Evolutionary conservation across 92 coral and sea anemone species (phyloP).

Genomic region (Zoanthus sociatus): DNA sequence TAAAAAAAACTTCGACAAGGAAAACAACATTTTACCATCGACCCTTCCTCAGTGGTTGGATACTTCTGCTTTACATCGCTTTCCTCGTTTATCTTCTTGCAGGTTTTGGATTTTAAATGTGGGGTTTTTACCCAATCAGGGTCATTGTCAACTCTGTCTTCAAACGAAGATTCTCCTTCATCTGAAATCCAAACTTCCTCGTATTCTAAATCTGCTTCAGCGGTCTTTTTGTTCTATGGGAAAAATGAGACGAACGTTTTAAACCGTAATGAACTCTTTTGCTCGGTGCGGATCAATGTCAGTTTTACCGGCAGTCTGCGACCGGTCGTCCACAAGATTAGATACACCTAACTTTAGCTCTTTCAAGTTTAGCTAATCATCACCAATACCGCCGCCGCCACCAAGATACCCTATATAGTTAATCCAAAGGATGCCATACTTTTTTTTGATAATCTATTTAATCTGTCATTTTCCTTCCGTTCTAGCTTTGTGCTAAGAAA

Average conservation of each 20-base stretch:
- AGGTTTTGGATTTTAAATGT: not conserved
- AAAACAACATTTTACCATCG: not conserved
- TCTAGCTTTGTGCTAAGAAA: too few relatives aligned
- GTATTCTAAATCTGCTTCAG: not conserved
- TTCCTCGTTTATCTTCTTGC: not conserved
- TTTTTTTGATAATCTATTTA: too few relatives aligned
- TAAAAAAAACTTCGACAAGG: not conserved
- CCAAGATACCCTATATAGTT: too few relatives aligned
- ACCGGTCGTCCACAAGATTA: too few relatives aligned
- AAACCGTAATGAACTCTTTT: too few relatives aligned
- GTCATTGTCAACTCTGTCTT: conserved; percentile 30
- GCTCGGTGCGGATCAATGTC: too few relatives aligned
- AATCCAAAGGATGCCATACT: too few relatives aligned
- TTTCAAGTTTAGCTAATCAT: too few relatives aligned
- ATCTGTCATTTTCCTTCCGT: too few relatives aligned
- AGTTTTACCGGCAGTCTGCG: too few relatives aligned
- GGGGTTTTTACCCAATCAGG: conserved; percentile 76
- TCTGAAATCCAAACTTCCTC: conserved; percentile 1
- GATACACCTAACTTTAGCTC: too few relatives aligned
- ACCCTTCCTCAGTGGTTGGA: not conserved
- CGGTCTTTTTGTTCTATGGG: not conserved
- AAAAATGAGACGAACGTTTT: not conserved
- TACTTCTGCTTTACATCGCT: not conserved
- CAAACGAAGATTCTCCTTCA: not conserved
- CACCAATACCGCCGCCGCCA: too few relatives aligned